phyloP scores from a whole-genome alignment of 2,797 vertebrate genomes.

The Paedocypris micromegethes region DNA sequence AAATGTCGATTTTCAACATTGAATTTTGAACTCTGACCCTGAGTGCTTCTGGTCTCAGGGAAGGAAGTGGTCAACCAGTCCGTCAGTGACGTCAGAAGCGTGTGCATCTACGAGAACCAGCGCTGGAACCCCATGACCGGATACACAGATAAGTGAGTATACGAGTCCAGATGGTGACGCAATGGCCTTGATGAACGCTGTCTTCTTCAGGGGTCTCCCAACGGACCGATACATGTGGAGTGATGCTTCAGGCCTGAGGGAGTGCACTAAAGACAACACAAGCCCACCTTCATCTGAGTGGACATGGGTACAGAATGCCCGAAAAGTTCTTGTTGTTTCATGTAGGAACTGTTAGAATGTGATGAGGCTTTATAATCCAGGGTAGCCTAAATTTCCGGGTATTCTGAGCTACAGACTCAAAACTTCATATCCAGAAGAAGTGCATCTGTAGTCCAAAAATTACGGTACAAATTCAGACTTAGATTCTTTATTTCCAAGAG shows the following conservation, averaged over 20 bases:
- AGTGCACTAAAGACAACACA: constrained; percentile 83
- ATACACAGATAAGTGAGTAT: constrained; percentile 84
- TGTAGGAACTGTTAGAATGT: not conserved
- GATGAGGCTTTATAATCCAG: too few species aligned
- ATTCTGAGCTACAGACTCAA: too few species aligned
- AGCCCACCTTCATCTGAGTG: constrained; percentile 88
- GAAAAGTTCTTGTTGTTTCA: not conserved
- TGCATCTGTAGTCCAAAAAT: too few species aligned
- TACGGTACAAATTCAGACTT: too few species aligned
- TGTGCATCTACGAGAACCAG: constrained; percentile 93
- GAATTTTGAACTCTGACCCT: not conserved
- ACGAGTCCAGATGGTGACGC: not conserved
- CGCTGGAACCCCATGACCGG: constrained; percentile 96
- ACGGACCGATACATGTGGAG: constrained; percentile 98
- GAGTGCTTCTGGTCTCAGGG: constrained; percentile 54
- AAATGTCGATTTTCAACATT: not conserved
- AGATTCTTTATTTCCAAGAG: too few species aligned
- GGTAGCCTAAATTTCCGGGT: too few species aligned
- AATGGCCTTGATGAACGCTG: constrained; percentile 4
- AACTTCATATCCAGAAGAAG: too few species aligned
- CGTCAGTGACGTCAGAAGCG: constrained; percentile 80
- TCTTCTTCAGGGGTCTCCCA: constrained; percentile 80
- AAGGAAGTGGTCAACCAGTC: constrained; percentile 67
- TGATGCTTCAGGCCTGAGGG: constrained; percentile 81
- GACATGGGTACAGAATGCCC: constrained; percentile 76